Evolutionary conservation across 2,888 invertebrate species (phyloP).

Genomic region (Autographa pulchrina): DNA sequence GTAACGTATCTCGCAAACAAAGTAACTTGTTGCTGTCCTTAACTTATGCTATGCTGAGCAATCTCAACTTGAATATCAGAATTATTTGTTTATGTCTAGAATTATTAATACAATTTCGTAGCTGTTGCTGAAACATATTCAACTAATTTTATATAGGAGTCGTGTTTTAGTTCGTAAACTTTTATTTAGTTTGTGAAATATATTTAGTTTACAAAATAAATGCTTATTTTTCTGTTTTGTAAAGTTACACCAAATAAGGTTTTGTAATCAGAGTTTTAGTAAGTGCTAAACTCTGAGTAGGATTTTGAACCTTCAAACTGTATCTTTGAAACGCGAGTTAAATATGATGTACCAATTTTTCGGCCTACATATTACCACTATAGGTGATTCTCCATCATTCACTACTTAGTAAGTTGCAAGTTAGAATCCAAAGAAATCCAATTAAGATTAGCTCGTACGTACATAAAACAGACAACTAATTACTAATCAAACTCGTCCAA

Average conservation of each 20-base stretch:
- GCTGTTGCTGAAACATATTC: neutral
- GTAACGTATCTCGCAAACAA: conserved; percentile 16
- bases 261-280: neutral
- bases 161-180: neutral
- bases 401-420: no score
- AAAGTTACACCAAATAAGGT: neutral
- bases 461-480: neutral
- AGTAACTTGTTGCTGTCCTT: conserved; percentile 40
- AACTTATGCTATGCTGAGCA: conserved; percentile 38
- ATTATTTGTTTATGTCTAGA: neutral
- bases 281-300: no score
- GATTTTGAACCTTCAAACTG: no score
- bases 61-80: neutral
- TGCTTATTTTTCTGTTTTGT: neutral
- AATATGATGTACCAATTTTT: no score
- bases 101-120: neutral
- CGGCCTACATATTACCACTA: no score
- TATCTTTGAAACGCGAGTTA: no score
- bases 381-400: no score
- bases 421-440: neutral
- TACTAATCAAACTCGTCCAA: neutral
- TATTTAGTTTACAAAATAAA: neutral
- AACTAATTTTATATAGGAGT: neutral
- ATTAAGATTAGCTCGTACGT: neutral
- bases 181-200: neutral